Evolutionary conservation across 1,140 invertebrate species (phyloP), one percentile per base, ranked within the genome.

Genomic region (Physella acuta): DNA sequence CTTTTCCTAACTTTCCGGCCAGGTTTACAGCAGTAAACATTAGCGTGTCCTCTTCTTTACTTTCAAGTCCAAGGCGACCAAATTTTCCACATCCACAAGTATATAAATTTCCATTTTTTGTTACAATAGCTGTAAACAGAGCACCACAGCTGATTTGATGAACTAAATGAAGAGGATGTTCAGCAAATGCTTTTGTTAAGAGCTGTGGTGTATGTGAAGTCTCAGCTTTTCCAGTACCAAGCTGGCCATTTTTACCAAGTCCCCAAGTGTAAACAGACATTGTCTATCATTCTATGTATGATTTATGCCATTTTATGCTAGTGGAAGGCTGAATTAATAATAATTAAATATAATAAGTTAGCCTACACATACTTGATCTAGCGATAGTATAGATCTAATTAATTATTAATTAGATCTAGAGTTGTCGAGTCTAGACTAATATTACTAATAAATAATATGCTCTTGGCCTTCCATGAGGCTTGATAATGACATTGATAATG

Each of bases 41-140:
- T 28, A 24, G 17, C 4, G 52, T 26, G 68, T 72, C 26, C 31
- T 64, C 37, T 70, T 67, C 58, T 26, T 31, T 71, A 28, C 63
- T 28, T 36, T 73, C 76, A 17, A 37, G 64, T 0, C 74, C 76
- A 2, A 78, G 70, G 16, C 76, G 69, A 24, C 76, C 76, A 67
- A 74, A 71, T 44, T 78, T 78, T 26, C 74, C 74, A 66, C 74
- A 76, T 1, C 76, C 76, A 51, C 68, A 71, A 20, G 71, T 67
- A 26, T 52, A 71, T 24, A 76, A 30, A 2, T 20, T 24, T 3
- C 76, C 74, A 51, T 72, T 65, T 1, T 31, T 26, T 5, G 53
- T 72, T n/a, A 78, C 28, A 28, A 73, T 68, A 34, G 60, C 70
- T 36, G 53, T 56, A 39, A 56, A 68, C 30, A 5, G 30, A 39